Evolutionary conservation across 2,888 invertebrate species (phyloP).

Genomic region (Acronicta psi): DNA sequence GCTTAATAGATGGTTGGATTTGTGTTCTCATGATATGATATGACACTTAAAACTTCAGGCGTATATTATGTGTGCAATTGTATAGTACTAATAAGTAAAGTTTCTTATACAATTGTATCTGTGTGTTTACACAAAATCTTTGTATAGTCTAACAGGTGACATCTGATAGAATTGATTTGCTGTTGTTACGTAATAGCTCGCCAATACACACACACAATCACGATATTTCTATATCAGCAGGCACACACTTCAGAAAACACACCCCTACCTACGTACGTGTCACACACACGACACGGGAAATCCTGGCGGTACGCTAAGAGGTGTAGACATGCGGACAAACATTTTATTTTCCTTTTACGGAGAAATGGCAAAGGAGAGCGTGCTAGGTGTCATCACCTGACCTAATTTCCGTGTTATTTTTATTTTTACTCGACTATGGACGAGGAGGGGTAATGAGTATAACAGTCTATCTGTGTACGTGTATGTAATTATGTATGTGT

Average conservation of each 20-base stretch:
- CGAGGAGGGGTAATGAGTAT: too few species aligned
- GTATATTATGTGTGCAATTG: too few species aligned
- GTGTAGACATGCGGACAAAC: slow-evolving; percentile 21
- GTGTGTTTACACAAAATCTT: too few species aligned
- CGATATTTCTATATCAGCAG: background rate
- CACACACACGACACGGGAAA: slow-evolving; percentile 6
- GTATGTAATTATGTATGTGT: too few species aligned
- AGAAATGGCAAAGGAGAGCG: background rate
- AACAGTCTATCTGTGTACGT: too few species aligned
- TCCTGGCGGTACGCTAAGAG: slow-evolving; percentile 31
- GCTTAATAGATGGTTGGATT: too few species aligned
- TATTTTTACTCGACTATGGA: too few species aligned
- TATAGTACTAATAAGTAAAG: too few species aligned
- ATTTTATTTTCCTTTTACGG: slow-evolving; percentile 11
- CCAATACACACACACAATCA: background rate
- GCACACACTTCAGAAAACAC: background rate
- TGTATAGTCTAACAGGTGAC: background rate
- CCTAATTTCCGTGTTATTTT: background rate
- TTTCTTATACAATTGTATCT: too few species aligned
- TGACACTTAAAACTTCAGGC: too few species aligned
- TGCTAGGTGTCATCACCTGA: background rate
- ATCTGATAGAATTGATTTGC: slow-evolving; percentile 3
- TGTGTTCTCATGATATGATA: too few species aligned
- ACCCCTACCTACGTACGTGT: background rate
- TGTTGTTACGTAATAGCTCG: background rate